Percentiles rank a stretch among this genome's conserved stretches.
Evolutionary conservation across 2,113 vertebrate genomes (phyloP).

Genomic region (Amphilophus citrinellus): DNA sequence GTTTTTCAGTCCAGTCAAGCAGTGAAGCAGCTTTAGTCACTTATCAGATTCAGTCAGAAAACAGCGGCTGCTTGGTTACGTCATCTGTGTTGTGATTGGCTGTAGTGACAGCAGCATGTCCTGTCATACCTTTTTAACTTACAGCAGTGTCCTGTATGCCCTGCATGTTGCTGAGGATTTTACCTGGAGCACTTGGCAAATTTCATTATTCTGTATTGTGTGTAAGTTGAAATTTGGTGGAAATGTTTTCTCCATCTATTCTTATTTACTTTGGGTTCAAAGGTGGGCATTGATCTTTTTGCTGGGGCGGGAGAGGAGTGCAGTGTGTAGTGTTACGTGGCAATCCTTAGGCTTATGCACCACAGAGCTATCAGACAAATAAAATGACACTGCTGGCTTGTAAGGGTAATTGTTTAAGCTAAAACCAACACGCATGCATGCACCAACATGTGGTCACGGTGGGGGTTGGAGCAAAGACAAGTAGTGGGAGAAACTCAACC

Average conservation of each 20-base stretch:
- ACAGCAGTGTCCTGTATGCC: neutral
- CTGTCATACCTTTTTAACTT: neutral
- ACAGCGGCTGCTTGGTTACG: neutral
- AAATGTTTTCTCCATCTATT: neutral
- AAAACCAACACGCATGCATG: conserved; percentile 22
- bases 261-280: neutral
- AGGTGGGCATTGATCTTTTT: neutral
- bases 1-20: neutral
- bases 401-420: conserved; percentile 36
- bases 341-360: neutral
- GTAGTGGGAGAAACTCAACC: too few relatives aligned
- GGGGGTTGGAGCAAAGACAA: neutral
- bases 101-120: neutral
- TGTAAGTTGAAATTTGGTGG: neutral
- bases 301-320: neutral
- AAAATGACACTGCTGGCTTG: conserved; percentile 19
- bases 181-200: too few relatives aligned
- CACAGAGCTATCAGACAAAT: conserved; percentile 11
- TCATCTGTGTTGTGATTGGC: neutral
- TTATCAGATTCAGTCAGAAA: neutral
- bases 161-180: neutral
- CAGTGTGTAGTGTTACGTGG: neutral
- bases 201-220: too few relatives aligned
- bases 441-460: conserved; percentile 3
- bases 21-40: conserved; percentile 14